Evolutionary conservation across 2,888 invertebrate species (phyloP).

Genomic region (Parnassius smintheus): DNA sequence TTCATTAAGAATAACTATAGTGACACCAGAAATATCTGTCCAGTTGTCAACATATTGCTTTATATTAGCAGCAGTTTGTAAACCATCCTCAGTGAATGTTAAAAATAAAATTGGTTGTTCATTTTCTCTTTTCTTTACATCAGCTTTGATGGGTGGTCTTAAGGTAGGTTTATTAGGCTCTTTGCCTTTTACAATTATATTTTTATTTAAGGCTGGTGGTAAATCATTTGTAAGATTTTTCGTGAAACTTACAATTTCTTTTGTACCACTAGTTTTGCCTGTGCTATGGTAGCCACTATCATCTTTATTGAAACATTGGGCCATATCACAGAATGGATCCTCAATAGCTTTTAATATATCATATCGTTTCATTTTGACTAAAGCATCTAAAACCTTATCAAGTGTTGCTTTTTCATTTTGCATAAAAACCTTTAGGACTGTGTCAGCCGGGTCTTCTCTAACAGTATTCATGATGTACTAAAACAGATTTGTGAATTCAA

Average conservation of each 20-base stretch:
- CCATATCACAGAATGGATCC: slow-evolving; percentile 58
- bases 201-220: slow-evolving; percentile 66
- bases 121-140: slow-evolving; percentile 45
- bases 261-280: slow-evolving; percentile 51
- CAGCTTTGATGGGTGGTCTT: slow-evolving; percentile 38
- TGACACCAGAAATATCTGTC: slow-evolving; percentile 60
- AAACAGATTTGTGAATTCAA: slow-evolving; percentile 32
- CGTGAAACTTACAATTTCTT: slow-evolving; percentile 59
- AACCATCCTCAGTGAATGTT: slow-evolving; percentile 79
- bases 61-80: slow-evolving; percentile 68
- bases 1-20: slow-evolving; percentile 69
- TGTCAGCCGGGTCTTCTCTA: slow-evolving; percentile 77
- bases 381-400: slow-evolving; percentile 74
- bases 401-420: slow-evolving; percentile 77
- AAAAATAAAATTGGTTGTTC: slow-evolving; percentile 68
- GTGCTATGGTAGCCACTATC: slow-evolving; percentile 72
- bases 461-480: slow-evolving; percentile 79
- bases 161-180: slow-evolving; percentile 49
- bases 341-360: slow-evolving; percentile 77
- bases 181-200: slow-evolving; percentile 47
- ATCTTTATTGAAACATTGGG: slow-evolving; percentile 62
- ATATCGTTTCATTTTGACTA: slow-evolving; percentile 72
- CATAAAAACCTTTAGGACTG: slow-evolving; percentile 75
- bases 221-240: slow-evolving; percentile 62
- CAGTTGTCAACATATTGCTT: slow-evolving; percentile 70